phyloP scores from a whole-genome alignment of 2,888 invertebrate species.

The Ectropis crepuscularia region DNA sequence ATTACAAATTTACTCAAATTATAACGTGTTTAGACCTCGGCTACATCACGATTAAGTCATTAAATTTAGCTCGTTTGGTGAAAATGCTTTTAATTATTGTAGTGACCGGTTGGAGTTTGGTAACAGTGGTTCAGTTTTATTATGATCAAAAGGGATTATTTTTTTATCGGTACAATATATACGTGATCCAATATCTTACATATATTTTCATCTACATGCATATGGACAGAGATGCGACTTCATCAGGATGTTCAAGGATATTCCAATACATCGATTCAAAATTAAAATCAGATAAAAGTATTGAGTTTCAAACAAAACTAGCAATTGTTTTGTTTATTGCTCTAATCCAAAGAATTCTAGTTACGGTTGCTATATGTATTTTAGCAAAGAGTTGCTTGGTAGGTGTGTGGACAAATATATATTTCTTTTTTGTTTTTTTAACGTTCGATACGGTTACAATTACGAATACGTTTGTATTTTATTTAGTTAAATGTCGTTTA shows the following conservation, averaged over 20 bases:
- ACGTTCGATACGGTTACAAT: no score
- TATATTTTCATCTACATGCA: background rate
- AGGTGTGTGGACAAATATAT: no score
- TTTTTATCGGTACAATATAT: background rate
- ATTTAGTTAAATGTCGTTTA: no score
- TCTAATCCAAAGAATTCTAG: background rate
- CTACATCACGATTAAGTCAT: background rate
- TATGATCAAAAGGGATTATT: background rate
- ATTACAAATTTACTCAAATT: background rate
- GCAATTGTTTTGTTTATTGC: background rate
- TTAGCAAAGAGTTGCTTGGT: no score
- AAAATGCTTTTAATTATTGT: background rate
- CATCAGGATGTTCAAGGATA: background rate
- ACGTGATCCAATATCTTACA: no score
- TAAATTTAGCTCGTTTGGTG: background rate
- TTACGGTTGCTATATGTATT: no score
- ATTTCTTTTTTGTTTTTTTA: no score
- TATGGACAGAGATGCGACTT: background rate
- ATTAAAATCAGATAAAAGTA: background rate
- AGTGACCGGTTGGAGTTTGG: background rate
- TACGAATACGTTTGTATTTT: no score
- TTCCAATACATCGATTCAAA: background rate
- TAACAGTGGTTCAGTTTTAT: background rate
- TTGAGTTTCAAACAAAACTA: background rate
- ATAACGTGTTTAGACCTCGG: conserved; percentile 3